These are phyloP conservation scores for Agrochola lota DNA, from an alignment of 2,888 invertebrate species.

Conservation along the genomic window DNA sequence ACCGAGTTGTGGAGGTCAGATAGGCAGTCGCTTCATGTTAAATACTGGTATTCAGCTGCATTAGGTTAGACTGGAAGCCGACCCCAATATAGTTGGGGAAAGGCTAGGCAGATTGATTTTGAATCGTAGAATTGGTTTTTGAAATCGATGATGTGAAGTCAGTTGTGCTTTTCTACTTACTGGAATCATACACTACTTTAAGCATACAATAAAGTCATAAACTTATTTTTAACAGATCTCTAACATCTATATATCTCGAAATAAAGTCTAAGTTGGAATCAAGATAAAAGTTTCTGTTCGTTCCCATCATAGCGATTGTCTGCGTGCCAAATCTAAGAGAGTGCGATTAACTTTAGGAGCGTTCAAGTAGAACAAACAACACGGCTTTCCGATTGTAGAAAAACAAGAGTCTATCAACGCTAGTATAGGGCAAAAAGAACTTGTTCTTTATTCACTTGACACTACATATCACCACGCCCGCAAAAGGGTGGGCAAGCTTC, in stretches of 20 bases:
- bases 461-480: background rate
- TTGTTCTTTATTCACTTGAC: background rate
- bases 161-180: background rate
- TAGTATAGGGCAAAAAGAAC: background rate
- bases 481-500: background rate
- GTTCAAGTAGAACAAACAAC: constrained; percentile 34
- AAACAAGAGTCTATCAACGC: constrained; percentile 16
- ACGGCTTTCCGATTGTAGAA: constrained; percentile 6
- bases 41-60: too few relatives aligned
- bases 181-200: background rate
- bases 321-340: constrained; percentile 48
- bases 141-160: background rate
- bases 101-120: too few relatives aligned
- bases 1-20: too few relatives aligned
- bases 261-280: constrained; percentile 7
- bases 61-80: too few relatives aligned
- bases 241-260: too few relatives aligned
- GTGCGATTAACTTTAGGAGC: constrained; percentile 37
- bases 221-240: constrained; percentile 10
- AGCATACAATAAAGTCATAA: constrained; percentile 2
- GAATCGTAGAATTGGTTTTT: background rate
- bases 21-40: too few relatives aligned
- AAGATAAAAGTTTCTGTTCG: constrained; percentile 29
- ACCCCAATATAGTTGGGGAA: too few relatives aligned
- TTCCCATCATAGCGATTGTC: constrained; percentile 28